phyloP scores from a whole-genome alignment of 1,140 invertebrate species.

The Caenorhabditis tropicalis region DNA sequence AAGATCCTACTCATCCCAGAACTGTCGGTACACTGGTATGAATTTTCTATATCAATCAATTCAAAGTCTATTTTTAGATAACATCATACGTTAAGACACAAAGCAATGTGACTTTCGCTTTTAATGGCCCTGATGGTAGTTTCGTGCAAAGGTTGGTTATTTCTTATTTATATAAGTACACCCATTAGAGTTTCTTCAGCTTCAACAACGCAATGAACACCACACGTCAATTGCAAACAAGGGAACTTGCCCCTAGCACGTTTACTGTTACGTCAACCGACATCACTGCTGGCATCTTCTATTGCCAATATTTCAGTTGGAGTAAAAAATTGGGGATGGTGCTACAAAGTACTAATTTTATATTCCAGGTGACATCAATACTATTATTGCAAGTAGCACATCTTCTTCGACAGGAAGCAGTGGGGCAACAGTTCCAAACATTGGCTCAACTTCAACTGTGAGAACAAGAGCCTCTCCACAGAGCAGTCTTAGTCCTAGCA shows the following conservation, averaged over 20 bases:
- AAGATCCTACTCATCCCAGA: neutral
- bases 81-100: neutral
- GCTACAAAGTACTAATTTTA: neutral
- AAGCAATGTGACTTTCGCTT: neutral
- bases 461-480: no score
- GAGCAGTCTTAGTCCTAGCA: no score
- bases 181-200: neutral
- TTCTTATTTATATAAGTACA: neutral
- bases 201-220: neutral
- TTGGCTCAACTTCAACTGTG: no score
- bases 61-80: neutral
- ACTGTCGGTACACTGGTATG: neutral
- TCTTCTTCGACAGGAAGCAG: no score
- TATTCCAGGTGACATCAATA: no score
- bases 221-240: neutral
- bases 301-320: neutral
- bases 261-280: neutral
- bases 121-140: neutral
- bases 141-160: neutral
- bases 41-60: neutral
- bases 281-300: neutral
- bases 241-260: neutral
- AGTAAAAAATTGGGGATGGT: neutral
- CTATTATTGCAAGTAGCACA: no score
- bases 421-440: no score